Evolutionary conservation across 2,888 invertebrate genomes (phyloP), one percentile per base, ranked within the genome.

Genomic region (Zhuqinia jingwanae): DNA sequence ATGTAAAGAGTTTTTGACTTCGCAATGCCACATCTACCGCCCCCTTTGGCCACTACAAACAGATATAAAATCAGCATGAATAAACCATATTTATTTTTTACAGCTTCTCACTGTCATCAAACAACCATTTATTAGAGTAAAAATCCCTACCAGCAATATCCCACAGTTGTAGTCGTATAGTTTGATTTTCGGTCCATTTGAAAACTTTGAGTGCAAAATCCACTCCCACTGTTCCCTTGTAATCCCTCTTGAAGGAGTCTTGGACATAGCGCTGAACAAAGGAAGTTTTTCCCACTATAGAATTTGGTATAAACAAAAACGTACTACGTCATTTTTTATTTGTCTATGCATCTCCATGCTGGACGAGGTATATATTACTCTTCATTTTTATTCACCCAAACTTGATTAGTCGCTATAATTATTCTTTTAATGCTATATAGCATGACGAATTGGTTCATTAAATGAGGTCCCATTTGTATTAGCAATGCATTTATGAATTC

Each of bases 161-260:
- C 94, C 94, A 94, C 78, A 94, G 91, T 91, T 94, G 94, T 22
- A 94, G 91, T 89, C 94, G 93, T 8, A 94, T 93, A 10, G 93
- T 93, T 68, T 94, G 94, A 78, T 92, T 93, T 45, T 93, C 93
- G 89, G 93, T 93, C 93, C 93, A 94, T 91, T 94, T 93, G 10
- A 94, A 91, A 47, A 94, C 93, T 91, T 94, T 94, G 63, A 94
- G 92, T 5, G 94, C 94, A 92, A 94, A 94, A 91, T 94, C 94
- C 15, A 94, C 94, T 78, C 94, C 94, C 11, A 94, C 93, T 0
- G 94, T 94, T 88, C 93, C 93, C 91, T 94, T 94, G 91, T 94
- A 94, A 89, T 94, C 93, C 82, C 92, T 91, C 81, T 92, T 92
- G 90, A 92, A 94, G 1, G 93, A 92, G 89, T 93, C 93, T 88